Percentiles rank a stretch among this genome's conserved stretches.
Evolutionary conservation across 2,888 invertebrate species (phyloP).

Genomic region (Girardia tigrina): DNA sequence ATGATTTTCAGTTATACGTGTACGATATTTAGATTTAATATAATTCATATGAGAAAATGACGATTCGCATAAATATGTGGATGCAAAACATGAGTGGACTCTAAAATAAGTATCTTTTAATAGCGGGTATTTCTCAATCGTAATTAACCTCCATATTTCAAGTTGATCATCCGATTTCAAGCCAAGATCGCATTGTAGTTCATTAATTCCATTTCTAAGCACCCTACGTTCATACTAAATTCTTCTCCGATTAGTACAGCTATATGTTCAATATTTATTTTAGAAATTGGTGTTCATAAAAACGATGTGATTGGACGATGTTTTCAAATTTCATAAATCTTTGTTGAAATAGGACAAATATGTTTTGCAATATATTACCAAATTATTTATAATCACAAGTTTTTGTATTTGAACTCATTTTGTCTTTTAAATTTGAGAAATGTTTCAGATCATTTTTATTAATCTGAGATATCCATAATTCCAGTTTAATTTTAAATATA

Average conservation of each 20-base stretch:
- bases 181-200: background rate
- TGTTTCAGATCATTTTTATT: background rate
- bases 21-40: background rate
- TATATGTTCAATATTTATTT: background rate
- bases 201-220: background rate
- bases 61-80: background rate
- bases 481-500: background rate
- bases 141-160: background rate
- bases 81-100: background rate
- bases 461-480: background rate
- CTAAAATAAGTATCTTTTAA: background rate
- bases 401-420: no score
- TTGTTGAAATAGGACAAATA: background rate
- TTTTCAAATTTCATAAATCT: background rate
- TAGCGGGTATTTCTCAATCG: background rate
- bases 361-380: background rate
- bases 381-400: background rate
- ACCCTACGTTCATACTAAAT: background rate
- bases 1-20: slow-evolving; percentile 16
- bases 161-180: background rate
- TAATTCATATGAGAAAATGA: background rate
- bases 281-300: no score
- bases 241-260: background rate
- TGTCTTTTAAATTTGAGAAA: background rate
- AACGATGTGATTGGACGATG: background rate